These are phyloP conservation scores for Hycleus cichorii DNA, from an alignment of 1,140 invertebrate genomes.

Conservation along the genomic window DNA sequence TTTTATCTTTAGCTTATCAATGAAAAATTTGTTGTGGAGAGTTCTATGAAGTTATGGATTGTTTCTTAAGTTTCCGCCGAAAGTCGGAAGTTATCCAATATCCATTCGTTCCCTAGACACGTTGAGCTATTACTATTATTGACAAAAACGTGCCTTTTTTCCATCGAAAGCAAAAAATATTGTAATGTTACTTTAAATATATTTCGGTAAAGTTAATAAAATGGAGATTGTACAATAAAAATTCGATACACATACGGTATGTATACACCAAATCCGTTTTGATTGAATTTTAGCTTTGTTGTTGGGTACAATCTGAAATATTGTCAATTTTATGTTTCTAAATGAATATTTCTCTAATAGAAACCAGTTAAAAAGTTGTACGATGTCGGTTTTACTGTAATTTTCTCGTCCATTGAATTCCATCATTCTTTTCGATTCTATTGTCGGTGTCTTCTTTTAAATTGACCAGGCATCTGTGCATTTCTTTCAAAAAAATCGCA, in stretches of 20 bases:
- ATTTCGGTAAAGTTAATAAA: no score
- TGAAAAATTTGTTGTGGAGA: constrained; percentile 15
- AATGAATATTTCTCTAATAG: no score
- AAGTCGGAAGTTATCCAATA: constrained; percentile 27
- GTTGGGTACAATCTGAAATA: no score
- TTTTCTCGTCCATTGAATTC: constrained; percentile 15
- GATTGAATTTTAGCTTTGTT: no score
- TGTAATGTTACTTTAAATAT: no score
- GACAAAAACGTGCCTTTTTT: constrained; percentile 16
- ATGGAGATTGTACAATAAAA: no score
- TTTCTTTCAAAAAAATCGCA: constrained; percentile 1
- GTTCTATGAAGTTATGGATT: constrained; percentile 26
- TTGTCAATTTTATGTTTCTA: no score
- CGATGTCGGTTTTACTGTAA: background rate
- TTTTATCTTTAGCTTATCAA: constrained; percentile 16
- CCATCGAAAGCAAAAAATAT: no score
- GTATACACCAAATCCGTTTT: no score
- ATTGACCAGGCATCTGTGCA: constrained; percentile 14
- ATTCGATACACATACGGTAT: no score
- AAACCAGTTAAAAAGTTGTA: no score
- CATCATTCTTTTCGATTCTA: constrained; percentile 10
- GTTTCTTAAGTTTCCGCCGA: constrained; percentile 24
- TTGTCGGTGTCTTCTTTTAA: constrained; percentile 6
- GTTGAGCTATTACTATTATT: constrained; percentile 4
- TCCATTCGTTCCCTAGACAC: constrained; percentile 18